Base-by-base conservation (phyloP, 2,888 invertebrate genomes). In the Aporophyla lueneburgensis region DNA sequence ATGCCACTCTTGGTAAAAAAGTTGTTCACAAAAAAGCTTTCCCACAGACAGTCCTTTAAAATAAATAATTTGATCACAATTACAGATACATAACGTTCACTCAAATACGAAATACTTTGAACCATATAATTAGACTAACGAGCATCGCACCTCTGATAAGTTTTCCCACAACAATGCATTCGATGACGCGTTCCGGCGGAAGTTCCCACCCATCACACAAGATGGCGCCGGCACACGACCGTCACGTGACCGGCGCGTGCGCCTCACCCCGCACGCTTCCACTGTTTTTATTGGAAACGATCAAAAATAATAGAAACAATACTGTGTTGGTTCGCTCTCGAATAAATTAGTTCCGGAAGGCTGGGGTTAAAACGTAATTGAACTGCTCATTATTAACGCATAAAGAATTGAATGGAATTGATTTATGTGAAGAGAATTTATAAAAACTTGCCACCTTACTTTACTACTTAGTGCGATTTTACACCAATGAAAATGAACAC, bases 341-440 rank as follows among this genome's bases (percentile, higher is more conserved):
- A 94, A 94, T 94, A 96, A 95, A 96, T 95, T 96, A 94, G 93
- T 94, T 92, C 88, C 93, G 92, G 90, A 88, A 89, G 86, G 91
- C 89, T 89, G 91, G 95, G 96, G 96, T 95, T 95, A 95, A 96
- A 95, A 91, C 88, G 94, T 93, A 93, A 96, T 96, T 96, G 96
- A 96, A 95, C 96, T 92, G 90, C 89, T 94, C 94, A 95, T 96
- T 96, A 95, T 90, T 93, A 90, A 92, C 90, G 91, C 91, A 93
- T 92, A 91, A 89, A 79, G 84, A 78, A 21, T 40, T 74, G 59
- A 74, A 61, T 46, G 71, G 43, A n/a, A 62, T 66, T 80, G 75
- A 81, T 80, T 76, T 76, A 54, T 33, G 61, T 53, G 27, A 49
- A 58, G 21, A 71, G 27, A 58, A 43, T 63, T 7, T 40, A 54